Evolutionary conservation across 1,140 invertebrate genomes (phyloP).

Genomic region (Helicoverpa armigera): DNA sequence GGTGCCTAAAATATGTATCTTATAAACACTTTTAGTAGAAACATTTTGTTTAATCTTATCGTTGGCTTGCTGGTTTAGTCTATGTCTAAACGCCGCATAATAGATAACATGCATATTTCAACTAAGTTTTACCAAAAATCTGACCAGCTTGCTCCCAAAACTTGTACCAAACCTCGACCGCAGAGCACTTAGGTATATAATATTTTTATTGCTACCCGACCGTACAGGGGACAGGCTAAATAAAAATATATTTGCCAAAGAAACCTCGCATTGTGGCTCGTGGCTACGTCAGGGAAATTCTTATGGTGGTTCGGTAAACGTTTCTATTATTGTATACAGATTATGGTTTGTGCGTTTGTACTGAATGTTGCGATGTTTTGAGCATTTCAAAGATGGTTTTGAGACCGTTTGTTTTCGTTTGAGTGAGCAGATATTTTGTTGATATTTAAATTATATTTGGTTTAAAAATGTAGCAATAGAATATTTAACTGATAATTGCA

Average conservation of each 20-base stretch:
- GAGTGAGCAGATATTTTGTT: background rate
- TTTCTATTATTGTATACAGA: conserved; percentile 56
- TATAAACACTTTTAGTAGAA: no score
- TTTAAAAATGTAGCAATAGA: background rate
- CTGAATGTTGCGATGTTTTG: conserved; percentile 4
- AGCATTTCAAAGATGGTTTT: background rate
- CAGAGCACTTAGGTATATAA: conserved; percentile 80
- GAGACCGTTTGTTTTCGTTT: no score
- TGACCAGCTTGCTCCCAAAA: background rate
- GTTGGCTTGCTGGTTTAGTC: no score
- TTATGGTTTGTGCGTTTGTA: conserved; percentile 25
- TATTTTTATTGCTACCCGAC: conserved; percentile 81
- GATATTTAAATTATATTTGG: no score
- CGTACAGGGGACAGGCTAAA: conserved; percentile 74
- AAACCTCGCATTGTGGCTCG: conserved; percentile 71
- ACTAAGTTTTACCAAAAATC: background rate
- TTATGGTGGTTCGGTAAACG: conserved; percentile 58
- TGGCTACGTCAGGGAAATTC: conserved; percentile 63
- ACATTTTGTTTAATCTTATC: no score
- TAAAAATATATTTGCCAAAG: conserved; percentile 76
- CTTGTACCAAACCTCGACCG: conserved; percentile 44
- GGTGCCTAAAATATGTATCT: no score
- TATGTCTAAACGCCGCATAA: no score
- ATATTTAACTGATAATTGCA: no score
- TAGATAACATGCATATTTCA: no score